These are phyloP conservation scores for Tachina fera DNA, from an alignment of 2,888 invertebrate species.

Conservation along the genomic window DNA sequence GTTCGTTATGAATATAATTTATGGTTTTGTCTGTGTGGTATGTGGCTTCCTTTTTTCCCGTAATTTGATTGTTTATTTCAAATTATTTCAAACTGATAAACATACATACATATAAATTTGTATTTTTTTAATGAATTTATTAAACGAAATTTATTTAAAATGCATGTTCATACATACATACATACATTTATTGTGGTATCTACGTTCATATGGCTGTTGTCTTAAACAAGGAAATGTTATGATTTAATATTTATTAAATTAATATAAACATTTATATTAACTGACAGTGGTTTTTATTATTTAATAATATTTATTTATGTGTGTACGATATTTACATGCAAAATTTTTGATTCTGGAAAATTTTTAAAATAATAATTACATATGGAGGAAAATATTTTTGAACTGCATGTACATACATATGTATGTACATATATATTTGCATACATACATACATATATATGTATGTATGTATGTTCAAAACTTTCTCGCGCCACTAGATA, in stretches of 20 bases:
- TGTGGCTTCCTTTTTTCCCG: constrained; percentile 17
- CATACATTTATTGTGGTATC: neutral
- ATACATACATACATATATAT: no score
- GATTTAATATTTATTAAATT: constrained; percentile 41
- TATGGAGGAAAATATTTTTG: neutral
- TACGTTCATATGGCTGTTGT: constrained; percentile 32
- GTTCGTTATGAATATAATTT: constrained; percentile 34
- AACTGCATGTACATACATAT: neutral
- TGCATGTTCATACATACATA: neutral
- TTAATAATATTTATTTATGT: constrained; percentile 20
- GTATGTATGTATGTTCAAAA: no score
- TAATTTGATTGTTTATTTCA: constrained; percentile 51
- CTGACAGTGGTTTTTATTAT: constrained; percentile 43
- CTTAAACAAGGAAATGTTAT: constrained; percentile 60
- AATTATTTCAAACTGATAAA: constrained; percentile 27
- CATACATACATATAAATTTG: neutral
- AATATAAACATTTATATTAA: constrained; percentile 60
- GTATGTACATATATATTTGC: neutral
- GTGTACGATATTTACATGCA: neutral
- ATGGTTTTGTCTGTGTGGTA: constrained; percentile 40
- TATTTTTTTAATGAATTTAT: constrained; percentile 18
- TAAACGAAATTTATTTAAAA: constrained; percentile 2
- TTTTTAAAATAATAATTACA: neutral
- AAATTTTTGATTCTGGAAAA: constrained; percentile 37
- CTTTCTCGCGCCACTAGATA: neutral